Percentiles rank a stretch among this genome's conserved stretches.
Conservation (phyloP, 2,113 vertebrate species). For the Pontoporia blainvillei region DNA sequence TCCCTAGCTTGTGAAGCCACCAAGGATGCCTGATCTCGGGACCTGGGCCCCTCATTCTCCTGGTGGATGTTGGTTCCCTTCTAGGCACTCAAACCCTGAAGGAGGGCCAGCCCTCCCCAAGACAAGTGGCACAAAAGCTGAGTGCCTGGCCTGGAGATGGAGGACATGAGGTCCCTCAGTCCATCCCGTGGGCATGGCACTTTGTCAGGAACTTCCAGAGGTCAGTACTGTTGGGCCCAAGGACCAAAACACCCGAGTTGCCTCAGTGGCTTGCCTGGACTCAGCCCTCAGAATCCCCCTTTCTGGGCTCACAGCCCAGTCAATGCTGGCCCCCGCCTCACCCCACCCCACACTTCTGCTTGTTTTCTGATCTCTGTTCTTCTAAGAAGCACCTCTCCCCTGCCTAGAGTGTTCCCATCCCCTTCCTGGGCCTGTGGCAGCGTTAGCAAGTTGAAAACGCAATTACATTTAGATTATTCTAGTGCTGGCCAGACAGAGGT, state of each 20-base stretch:
- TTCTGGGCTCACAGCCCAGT: background rate
- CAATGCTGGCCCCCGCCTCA: background rate
- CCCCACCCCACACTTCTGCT: background rate
- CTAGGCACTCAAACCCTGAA: background rate
- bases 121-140: background rate
- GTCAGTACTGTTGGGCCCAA: background rate
- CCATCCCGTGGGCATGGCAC: background rate
- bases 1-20: background rate
- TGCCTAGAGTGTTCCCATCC: background rate
- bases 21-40: background rate
- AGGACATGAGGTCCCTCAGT: background rate
- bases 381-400: background rate
- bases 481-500: conserved; percentile 66
- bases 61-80: background rate
- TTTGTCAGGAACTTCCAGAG: background rate
- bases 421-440: background rate
- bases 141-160: background rate
- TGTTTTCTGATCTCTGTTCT: background rate
- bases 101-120: background rate
- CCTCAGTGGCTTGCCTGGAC: background rate
- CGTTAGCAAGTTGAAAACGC: conserved; percentile 54
- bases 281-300: background rate
- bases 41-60: background rate
- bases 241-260: background rate
- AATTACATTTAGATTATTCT: conserved; percentile 61